phyloP scores from a whole-genome alignment of 2,797 vertebrate genomes.

The Cryptoblepharus egeriae region DNA sequence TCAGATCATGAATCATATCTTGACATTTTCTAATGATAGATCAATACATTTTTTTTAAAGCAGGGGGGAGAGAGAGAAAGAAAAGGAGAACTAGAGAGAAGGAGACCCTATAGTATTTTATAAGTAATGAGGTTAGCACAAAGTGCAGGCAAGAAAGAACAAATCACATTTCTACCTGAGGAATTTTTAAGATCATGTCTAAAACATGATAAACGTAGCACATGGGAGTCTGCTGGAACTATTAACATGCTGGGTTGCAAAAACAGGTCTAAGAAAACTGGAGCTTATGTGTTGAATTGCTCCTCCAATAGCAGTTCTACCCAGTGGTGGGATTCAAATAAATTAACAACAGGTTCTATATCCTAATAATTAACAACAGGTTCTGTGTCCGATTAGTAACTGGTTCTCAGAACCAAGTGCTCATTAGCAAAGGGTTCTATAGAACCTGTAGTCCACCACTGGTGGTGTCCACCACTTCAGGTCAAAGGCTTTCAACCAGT shows the following conservation, averaged over 20 bases:
- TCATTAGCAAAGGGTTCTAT: too few species aligned
- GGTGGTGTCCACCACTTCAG: too few species aligned
- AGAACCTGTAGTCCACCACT: too few species aligned
- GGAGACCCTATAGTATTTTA: slow-evolving; percentile 63
- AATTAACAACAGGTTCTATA: too few species aligned
- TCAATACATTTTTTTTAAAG: slow-evolving; percentile 54
- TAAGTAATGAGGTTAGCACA: slow-evolving; percentile 71
- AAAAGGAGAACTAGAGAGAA: background rate
- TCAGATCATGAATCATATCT: slow-evolving; percentile 61
- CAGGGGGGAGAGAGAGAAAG: background rate
- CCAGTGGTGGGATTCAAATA: too few species aligned
- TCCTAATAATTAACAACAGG: too few species aligned
- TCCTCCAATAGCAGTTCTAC: slow-evolving; percentile 5
- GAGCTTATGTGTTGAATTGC: slow-evolving; percentile 29
- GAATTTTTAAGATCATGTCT: slow-evolving; percentile 60
- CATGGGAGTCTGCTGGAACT: slow-evolving; percentile 40
- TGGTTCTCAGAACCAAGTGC: too few species aligned
- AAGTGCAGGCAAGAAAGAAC: slow-evolving; percentile 58
- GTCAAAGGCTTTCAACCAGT: too few species aligned
- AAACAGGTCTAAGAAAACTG: slow-evolving; percentile 21
- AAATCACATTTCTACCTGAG: slow-evolving; percentile 66
- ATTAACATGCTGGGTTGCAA: background rate
- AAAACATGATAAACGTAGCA: slow-evolving; percentile 55
- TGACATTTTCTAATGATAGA: slow-evolving; percentile 61
- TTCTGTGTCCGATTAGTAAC: too few species aligned